Base-by-base conservation (phyloP, 2,888 invertebrate genomes). In the Leucania comma region DNA sequence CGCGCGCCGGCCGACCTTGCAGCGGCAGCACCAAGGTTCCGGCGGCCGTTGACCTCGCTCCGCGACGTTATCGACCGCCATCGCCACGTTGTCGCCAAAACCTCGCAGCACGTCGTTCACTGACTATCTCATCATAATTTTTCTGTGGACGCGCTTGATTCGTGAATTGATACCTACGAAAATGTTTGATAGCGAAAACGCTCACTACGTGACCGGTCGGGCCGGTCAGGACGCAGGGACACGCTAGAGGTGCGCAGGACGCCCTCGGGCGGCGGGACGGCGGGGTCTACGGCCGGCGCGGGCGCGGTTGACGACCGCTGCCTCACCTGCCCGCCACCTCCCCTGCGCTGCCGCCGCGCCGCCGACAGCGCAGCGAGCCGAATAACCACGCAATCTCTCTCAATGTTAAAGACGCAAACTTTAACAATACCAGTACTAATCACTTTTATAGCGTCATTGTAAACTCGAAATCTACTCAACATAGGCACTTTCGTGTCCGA, bases 11-110 rank as follows among this genome's bases (percentile, higher is more conserved):
- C 74, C 85, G 85, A 85, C 92, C 92, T 92, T 92, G 92, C 90
- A 87, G 86, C 88, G 87, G 73, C 87, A 84, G 81, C 90, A 88
- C 86, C 92, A 90, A 92, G 92, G 91, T 90, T 88, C 84, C 85
- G 85, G 67, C 87, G 91, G 89, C 67, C 91, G 87, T 78, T 87
- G 90, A 89, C 87, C 91, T 81, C 87, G 86, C 88, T 83, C 81
- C 86, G 85, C 81, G 84, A 69, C 86, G 85, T 77, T 84, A 86
- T 86, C 88, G 86, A 85, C 86, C 87, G 85, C 68, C 72, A 24
- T 32, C 69, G 75, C 78, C 80, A 75, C 76, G 80, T 75, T 64
- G 68, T 29, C 32, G 54, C 26, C 26, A 68, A 64, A 71, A 64
- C 66, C 67, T 62, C 56, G 42, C 48, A 51, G 71, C 58, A 61